Percentiles rank a stretch among this genome's conserved stretches.
phyloP scores from a whole-genome alignment of 1,140 invertebrate genomes.

The Apis florea region DNA sequence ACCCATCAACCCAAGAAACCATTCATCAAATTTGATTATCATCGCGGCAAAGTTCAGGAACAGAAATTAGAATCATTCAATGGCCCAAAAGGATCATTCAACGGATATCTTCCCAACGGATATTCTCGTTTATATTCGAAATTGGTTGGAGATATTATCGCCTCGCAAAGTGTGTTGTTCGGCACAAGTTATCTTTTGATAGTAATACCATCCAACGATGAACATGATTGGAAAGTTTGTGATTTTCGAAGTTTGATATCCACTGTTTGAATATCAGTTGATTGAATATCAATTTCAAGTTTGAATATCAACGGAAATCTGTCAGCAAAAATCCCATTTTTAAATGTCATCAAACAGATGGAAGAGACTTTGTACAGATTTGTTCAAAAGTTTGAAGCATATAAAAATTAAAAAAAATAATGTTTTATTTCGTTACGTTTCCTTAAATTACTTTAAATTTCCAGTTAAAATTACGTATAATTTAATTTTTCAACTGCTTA shows the following conservation, averaged over 20 bases:
- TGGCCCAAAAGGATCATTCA: neutral
- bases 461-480: no score
- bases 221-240: no score
- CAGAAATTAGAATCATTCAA: conserved; percentile 25
- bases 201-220: no score
- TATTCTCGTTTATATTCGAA: neutral
- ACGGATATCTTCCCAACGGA: neutral
- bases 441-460: no score
- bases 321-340: neutral
- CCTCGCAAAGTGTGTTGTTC: neutral
- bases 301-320: neutral
- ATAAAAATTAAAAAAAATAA: no score
- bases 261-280: no score
- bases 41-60: neutral
- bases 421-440: no score
- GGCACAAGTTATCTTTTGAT: neutral
- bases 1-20: no score
- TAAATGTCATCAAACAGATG: neutral
- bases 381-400: no score
- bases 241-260: no score
- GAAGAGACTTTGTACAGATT: neutral
- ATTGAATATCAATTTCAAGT: no score
- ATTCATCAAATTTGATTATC: neutral
- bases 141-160: neutral
- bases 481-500: no score